Evolutionary conservation across 2,113 vertebrate species (phyloP).

Genomic region (Aptenodytes patagonicus): DNA sequence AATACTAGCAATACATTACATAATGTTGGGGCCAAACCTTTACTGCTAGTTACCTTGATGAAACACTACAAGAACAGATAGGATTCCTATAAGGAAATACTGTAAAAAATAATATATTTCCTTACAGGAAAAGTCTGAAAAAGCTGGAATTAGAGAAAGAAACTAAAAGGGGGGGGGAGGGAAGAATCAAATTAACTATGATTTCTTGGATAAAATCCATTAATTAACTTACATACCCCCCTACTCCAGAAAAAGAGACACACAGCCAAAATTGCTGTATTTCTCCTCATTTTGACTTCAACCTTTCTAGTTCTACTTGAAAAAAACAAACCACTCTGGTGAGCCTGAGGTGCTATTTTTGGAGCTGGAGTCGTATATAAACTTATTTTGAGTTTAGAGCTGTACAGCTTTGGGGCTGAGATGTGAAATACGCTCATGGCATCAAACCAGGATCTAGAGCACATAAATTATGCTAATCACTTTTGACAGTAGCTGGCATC

Average conservation of each 20-base stretch:
- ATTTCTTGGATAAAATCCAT: not conserved
- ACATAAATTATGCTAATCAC: not conserved
- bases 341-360: not conserved
- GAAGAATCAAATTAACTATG: not conserved
- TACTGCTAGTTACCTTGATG: not conserved
- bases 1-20: not conserved
- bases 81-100: not conserved
- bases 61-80: not conserved
- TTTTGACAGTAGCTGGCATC: slow-evolving; percentile 5
- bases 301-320: not conserved
- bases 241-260: not conserved
- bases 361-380: not conserved
- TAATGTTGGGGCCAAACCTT: not conserved
- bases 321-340: not conserved
- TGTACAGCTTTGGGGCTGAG: not conserved
- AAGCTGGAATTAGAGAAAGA: not conserved
- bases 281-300: not conserved
- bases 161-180: not conserved
- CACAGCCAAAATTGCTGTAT: not conserved
- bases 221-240: not conserved
- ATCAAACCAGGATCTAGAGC: not conserved
- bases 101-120: not conserved
- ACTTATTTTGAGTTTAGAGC: not conserved
- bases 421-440: not conserved
- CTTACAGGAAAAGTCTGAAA: not conserved